A percentile compares a stretch with the other conserved stretches of the same genome.
These are phyloP conservation scores for Prostheceraeus crozeri DNA, from an alignment of 2,888 invertebrate genomes.

Conservation along the genomic window DNA sequence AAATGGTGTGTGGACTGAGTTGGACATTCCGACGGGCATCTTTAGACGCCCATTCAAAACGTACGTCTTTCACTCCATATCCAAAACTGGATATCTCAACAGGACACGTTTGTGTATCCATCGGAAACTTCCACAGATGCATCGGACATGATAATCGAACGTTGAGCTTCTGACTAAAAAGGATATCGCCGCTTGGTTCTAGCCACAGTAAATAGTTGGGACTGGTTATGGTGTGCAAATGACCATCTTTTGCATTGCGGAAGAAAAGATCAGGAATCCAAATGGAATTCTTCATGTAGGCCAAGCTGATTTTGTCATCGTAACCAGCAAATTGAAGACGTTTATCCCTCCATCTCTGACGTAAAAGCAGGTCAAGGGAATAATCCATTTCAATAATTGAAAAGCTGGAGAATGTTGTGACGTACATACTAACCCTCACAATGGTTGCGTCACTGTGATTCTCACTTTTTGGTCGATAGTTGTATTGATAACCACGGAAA, in stretches of 20 bases:
- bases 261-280: conserved; percentile 7
- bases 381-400: background rate
- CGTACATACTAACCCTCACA: background rate
- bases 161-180: background rate
- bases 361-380: background rate
- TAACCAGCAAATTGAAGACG: background rate
- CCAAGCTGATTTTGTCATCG: background rate
- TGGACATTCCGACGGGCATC: background rate
- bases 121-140: background rate
- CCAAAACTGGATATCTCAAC: background rate
- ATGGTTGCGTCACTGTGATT: background rate
- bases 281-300: background rate
- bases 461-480: background rate
- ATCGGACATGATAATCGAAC: background rate
- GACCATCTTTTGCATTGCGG: background rate
- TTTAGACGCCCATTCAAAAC: background rate
- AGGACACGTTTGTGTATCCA: background rate
- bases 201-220: background rate
- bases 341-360: background rate
- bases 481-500: background rate
- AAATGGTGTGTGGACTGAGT: background rate
- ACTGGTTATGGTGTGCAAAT: background rate
- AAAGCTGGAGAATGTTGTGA: background rate
- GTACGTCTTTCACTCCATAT: background rate
- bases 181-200: background rate